Evolutionary conservation across 2,888 invertebrate species (phyloP), one percentile per base, ranked within the genome.

Genomic region (Hesperia comma): DNA sequence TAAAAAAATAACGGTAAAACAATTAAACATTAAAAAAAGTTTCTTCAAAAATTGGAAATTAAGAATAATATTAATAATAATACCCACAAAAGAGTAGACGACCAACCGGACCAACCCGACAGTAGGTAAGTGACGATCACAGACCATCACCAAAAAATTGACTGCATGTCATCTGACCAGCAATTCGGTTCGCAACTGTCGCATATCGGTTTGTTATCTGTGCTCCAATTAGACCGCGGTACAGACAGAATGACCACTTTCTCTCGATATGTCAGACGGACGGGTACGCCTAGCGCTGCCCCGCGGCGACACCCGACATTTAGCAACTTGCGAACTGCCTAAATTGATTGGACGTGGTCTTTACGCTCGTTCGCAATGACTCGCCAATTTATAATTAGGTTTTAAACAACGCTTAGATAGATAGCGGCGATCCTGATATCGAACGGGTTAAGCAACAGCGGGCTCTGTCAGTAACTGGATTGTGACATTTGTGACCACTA

Each of bases 291-390:
- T 60, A 49, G 60, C 33, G 14, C 49, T 26, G n/a, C 32, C 60
- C 60, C 49, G 43, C 37, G 37, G 66, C 46, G 37, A 43, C 55
- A 67, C 43, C 19, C 43, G 60, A 41, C 60, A 67, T 61, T 61
- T 61, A 57, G 41, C 60, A 54, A 68, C 40, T 49, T 41, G 57
- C 21, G 37, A 55, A 40, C 37, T 37, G 55, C 26, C 46, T 21
- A 67, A 67, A 67, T 56, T 60, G 26, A 53, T 51, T 26, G 37
- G 15, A 55, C 53, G 32, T 40, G 43, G 3, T 63, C 43, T 63
- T 54, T 55, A 32, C 3, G 7, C 33, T 51, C 21, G 40, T 40
- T 51, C 10, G 26, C 33, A 4, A 21, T 58, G 26, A 37, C n/a
- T 43, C 43, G 49, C 49, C 10, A 8, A 49, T 49, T 49, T 49